Base-by-base conservation (phyloP, 2,113 vertebrate genomes). In the Grammomys surdaster region DNA sequence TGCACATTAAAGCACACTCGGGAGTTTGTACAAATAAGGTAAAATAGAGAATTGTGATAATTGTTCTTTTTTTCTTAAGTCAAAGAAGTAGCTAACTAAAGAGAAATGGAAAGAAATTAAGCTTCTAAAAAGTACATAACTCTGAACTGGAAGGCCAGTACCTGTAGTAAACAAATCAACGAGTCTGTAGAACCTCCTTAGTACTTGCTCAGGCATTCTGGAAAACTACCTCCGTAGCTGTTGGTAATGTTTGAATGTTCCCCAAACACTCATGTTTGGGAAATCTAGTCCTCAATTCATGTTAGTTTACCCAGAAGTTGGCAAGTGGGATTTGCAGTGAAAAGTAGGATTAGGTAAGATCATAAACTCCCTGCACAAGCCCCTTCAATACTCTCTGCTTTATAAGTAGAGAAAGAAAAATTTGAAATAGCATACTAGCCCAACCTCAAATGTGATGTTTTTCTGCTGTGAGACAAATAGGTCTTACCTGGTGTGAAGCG, bases 111-210 rank as follows among this genome's bases (percentile, higher is more conserved):
- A 31, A 80, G 9, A 36, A 91, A 56, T 19, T 40, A 56, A 24
- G 1, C 0, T 56, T 85, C 54, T 20, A 40, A 33, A 43, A 76
- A 63, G 7, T 2, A 0, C 14, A 84, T 5, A 3, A 0, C 17
- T 40, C 63, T 46, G 67, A 77, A 17, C 16, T 10, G 31, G n/a
- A 58, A 43, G 19, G 0, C 5, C 8, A 16, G 19, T 28, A 5
- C 3, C 1, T 65, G 48, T 2, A 26, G 7, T 0, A 80, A 63
- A 72, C 28, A 51, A 46, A 22, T 33, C 26, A 8, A 48, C 16
- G 2, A 46, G 33, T 69, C 3, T 69, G 31, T 51, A 9, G 0
- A 36, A 33, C 7, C 14, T 63, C 22, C 17, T 65, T 26, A 9
- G 28, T 3, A 16, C 22, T 48, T 13, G 14, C 48, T 13, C 7